A percentile compares a stretch with the other conserved stretches of the same genome.
phyloP scores from a whole-genome alignment of 2,113 vertebrate genomes.

The Oreochromis spilurus region DNA sequence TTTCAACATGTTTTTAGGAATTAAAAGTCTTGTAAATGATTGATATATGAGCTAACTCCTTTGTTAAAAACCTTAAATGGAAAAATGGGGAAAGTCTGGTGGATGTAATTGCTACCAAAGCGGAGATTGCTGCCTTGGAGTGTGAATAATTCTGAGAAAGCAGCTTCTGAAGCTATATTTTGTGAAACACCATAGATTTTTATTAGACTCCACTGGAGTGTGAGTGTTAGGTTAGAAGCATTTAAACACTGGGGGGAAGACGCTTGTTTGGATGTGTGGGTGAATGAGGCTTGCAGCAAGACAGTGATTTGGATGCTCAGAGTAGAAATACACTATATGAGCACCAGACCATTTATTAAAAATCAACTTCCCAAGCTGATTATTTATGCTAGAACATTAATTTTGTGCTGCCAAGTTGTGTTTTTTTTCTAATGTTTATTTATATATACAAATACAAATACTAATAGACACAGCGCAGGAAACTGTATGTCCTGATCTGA shows the following conservation, averaged over 20 bases:
- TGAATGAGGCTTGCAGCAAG: not conserved
- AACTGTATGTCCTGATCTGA: not conserved
- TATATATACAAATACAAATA: not conserved
- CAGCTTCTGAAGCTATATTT: not conserved
- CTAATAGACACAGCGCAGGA: rapidly evolving
- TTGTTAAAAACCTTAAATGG: not conserved
- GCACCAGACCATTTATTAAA: not conserved
- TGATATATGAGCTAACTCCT: not conserved
- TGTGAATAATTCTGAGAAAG: not conserved
- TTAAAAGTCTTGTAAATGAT: not conserved
- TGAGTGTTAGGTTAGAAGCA: not conserved
- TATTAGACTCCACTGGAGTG: not conserved
- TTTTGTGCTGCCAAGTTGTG: not conserved
- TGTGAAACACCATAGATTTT: not conserved
- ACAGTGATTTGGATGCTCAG: not conserved
- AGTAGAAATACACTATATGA: not conserved
- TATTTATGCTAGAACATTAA: not conserved
- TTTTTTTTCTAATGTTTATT: not conserved
- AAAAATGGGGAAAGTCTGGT: not conserved
- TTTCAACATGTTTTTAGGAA: not conserved
- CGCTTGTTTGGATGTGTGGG: not conserved
- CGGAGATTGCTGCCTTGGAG: not conserved
- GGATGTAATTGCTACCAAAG: not conserved
- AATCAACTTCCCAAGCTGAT: not conserved
- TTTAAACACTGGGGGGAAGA: not conserved